phyloP scores from a whole-genome alignment of 2,888 invertebrate genomes.

The Stenodema calcarata region DNA sequence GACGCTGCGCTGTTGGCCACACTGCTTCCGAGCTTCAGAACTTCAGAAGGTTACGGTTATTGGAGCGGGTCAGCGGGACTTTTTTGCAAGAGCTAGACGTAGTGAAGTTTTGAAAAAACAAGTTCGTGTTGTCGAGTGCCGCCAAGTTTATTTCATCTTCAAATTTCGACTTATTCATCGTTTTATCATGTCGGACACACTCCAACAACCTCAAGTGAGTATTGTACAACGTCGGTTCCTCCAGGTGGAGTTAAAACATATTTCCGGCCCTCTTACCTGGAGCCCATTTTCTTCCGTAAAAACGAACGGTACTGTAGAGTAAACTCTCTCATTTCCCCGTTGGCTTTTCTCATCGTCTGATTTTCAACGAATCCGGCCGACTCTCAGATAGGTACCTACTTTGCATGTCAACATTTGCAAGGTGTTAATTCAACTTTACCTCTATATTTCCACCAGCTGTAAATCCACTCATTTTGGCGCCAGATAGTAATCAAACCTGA shows the following conservation, averaged over 20 bases:
- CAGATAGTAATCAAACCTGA: not conserved
- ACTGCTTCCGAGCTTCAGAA: not conserved
- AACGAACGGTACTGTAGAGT: not conserved
- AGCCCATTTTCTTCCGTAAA: not conserved
- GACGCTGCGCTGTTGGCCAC: not conserved
- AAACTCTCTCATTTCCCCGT: not conserved
- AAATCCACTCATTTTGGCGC: not conserved
- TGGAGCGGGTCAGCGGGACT: constrained; percentile 21
- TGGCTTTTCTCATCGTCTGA: not conserved
- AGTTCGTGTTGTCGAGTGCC: not conserved
- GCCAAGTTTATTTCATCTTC: not conserved
- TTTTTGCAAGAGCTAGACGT: not conserved
- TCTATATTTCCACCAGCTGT: too few species aligned
- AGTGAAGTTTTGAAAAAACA: not conserved
- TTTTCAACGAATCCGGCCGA: too few species aligned
- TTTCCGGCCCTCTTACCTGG: not conserved
- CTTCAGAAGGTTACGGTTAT: constrained; percentile 4
- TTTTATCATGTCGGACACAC: not conserved
- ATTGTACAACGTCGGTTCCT: not conserved
- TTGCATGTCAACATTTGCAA: too few species aligned
- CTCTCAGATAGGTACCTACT: too few species aligned
- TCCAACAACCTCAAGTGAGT: not conserved
- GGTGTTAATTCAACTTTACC: too few species aligned
- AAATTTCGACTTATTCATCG: not conserved
- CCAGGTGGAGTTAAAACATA: not conserved